Evolutionary conservation across 2,888 invertebrate species (phyloP), one percentile per base, ranked within the genome.

Genomic region (Amblyteles armatorius): DNA sequence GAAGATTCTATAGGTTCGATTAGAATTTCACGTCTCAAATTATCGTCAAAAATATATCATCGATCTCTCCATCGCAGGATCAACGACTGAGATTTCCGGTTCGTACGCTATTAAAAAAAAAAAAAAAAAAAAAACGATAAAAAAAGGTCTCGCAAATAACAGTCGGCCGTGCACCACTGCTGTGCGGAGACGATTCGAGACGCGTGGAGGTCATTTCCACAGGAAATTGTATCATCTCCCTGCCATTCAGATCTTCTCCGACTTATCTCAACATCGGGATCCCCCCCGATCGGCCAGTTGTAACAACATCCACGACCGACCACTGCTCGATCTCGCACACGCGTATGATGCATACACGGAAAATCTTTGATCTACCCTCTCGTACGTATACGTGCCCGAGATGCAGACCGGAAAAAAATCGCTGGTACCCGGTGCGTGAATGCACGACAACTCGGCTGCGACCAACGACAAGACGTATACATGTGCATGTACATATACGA

Each of bases 181-280:
- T 33, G 33, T 29, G 33, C 33, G n/a, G 29, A 60, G 60, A 60
- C 60, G 73, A 71, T 63, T 33, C 6, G 16, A 33, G 63, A 63
- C 63, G 16, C 29, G 77, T 22, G 40, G 77, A 67, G 77, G 77
- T 77, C 77, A 77, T 77, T 67, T 77, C 77, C 77, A 77, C 77
- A 77, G 77, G 77, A 77, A 77, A 77, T 77, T 65, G 77, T 77
- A 77, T 77, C 77, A 77, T 77, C 77, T 77, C 67, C 77, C 52
- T 77, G 77, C 67, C 77, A 55, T 67, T 77, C 77, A 77, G 77
- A 67, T 77, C 67, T 77, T 55, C 65, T 22, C 40, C 40, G 22
- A 67, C 52, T 77, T 77, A 77, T 77, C 77, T 52, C 36, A 13
- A 52, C 52, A 63, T 63, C 63, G 65, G 77, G 52, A 55, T 65